Base-by-base conservation (phyloP, 2,113 vertebrate species). In the Rynchops niger region DNA sequence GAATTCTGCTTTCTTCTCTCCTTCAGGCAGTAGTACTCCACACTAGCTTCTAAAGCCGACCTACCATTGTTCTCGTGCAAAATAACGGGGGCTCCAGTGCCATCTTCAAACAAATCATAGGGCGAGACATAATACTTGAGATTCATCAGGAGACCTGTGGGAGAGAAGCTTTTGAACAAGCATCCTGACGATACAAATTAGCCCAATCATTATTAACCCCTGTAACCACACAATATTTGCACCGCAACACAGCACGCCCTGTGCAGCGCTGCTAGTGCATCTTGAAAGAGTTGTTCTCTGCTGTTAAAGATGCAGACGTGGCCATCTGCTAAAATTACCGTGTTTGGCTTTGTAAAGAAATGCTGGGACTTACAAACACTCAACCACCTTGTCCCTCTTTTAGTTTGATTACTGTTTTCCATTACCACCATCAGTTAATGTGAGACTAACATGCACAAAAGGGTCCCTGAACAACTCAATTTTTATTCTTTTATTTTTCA, bases 81-180 rank as follows among this genome's bases (percentile, higher is more conserved):
- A 96, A 98, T 98, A 80, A 99, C 96, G 7, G 99, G 98, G 21
- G 98, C 92, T 88, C 99, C 98, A 2, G 98, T 98, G 88, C 98
- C 98, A 74, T 99, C 99, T 96, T 99, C 99, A 94, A 99, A 99
- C 14, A 99, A 95, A 95, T 99, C 99, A 78, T 99, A 99, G 21
- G 99, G 99, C 4, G 99, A 99, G 29, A 99, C 98, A 4, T 99
- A 99, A 95, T 99, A 99, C 97, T 99, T 99, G 81, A 99, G 98
- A 61, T 99, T 98, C 98, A 99, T 99, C 90, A 99, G 98, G 82
- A 99, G 99, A 91, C 99, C 98, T 99, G 96, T 16, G 88, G 82
- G 70, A 97, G 88, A 95, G 58, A 74, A 95, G 72, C 11, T 88
- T 29, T 45, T 95, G 70, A 87, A 59, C 59, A 55, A 34, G 62